These are phyloP conservation scores for Chouioia cunea DNA, from an alignment of 2,888 invertebrate genomes.

Conservation along the genomic window DNA sequence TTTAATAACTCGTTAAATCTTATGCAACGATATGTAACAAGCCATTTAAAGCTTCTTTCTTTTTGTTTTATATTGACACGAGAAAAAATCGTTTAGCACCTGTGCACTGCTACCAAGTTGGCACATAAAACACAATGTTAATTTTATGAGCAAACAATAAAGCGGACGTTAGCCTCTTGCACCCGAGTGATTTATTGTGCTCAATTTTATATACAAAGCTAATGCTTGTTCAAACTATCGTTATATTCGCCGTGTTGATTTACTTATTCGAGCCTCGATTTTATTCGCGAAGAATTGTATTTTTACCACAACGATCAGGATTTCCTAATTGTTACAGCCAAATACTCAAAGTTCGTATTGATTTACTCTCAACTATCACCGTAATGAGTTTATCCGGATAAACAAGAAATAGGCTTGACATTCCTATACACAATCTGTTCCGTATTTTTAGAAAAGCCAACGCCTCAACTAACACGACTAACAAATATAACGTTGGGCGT, in stretches of 20 bases:
- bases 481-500: not conserved
- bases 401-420: constrained; percentile 12
- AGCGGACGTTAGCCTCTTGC: not conserved
- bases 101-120: constrained; percentile 2
- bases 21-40: constrained; percentile 37
- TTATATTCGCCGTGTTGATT: no score
- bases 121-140: constrained; percentile 37
- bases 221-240: no score
- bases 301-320: no score
- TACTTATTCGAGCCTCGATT: no score
- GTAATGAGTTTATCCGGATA: constrained; percentile 22
- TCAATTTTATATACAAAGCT: not conserved
- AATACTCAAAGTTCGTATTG: not conserved
- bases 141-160: constrained; percentile 42
- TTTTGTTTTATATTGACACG: not conserved
- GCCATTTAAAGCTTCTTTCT: constrained; percentile 21
- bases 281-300: no score
- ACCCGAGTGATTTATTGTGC: constrained; percentile 22
- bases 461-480: not conserved
- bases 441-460: constrained; percentile 23
- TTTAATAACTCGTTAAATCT: constrained; percentile 46
- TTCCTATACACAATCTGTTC: not conserved
- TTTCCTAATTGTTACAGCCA: no score
- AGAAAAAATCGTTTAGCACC: constrained; percentile 24
- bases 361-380: constrained; percentile 4